Percentiles rank a stretch among this genome's conserved stretches.
phyloP scores from a whole-genome alignment of 2,113 vertebrate species.

The Hassar affinis region DNA sequence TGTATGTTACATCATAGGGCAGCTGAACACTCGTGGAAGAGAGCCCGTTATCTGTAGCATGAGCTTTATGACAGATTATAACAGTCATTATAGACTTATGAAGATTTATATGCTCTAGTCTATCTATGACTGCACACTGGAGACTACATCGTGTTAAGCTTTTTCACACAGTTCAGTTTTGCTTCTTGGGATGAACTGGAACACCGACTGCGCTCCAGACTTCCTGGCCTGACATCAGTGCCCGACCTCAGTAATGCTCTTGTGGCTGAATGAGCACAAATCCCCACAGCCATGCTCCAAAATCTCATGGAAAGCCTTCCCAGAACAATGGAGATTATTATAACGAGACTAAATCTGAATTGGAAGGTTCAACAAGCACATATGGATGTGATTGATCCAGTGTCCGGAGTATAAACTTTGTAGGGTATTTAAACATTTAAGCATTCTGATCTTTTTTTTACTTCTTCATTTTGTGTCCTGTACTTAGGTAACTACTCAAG shows the following conservation, averaged over 20 bases:
- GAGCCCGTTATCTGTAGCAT: not conserved
- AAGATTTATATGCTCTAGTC: not conserved
- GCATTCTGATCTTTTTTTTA: not conserved
- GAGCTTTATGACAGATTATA: not conserved
- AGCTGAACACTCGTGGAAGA: not conserved
- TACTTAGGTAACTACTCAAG: conserved; percentile 90
- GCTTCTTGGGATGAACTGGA: not conserved
- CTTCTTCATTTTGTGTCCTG: not conserved
- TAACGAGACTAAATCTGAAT: not conserved
- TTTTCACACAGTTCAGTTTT: not conserved
- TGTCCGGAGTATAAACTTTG: not conserved
- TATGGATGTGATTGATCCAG: not conserved
- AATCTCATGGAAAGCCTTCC: not conserved
- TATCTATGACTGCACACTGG: not conserved
- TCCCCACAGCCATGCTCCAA: not conserved
- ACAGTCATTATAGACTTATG: too few species aligned
- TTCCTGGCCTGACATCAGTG: not conserved
- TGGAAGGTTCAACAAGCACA: not conserved
- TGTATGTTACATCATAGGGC: not conserved
- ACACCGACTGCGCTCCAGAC: not conserved
- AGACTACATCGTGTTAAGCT: not conserved
- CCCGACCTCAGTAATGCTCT: not conserved
- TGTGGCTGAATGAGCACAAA: not conserved
- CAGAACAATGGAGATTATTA: not conserved
- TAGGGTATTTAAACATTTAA: not conserved